phyloP scores from a whole-genome alignment of 1,140 invertebrate species.

The Zaprionus davidi region DNA sequence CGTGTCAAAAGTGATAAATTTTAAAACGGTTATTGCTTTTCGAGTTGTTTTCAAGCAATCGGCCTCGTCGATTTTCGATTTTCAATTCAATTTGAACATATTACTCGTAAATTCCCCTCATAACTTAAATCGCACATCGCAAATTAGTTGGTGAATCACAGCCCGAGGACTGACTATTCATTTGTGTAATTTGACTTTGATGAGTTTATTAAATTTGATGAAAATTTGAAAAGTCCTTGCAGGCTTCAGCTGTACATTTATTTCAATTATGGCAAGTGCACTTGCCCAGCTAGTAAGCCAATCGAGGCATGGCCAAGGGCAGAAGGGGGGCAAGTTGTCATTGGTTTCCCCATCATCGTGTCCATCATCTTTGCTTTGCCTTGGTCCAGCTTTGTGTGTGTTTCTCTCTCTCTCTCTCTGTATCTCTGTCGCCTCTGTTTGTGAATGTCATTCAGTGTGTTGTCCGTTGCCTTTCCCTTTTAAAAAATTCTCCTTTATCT shows the following conservation, averaged over 20 bases:
- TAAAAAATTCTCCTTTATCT: background rate
- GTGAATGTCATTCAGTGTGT: background rate
- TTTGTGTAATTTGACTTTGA: conserved; percentile 10
- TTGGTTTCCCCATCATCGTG: background rate
- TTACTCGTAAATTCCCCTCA: background rate
- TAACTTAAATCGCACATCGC: background rate
- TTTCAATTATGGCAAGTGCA: conserved; percentile 36
- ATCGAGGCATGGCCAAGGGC: too few species aligned
- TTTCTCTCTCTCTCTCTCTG: background rate
- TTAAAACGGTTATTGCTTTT: conserved; percentile 21
- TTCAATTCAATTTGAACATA: background rate
- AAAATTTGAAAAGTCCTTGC: background rate
- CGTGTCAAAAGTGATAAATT: conserved; percentile 26
- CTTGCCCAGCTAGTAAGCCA: background rate
- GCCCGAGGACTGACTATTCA: conserved; percentile 3
- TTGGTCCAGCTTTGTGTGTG: background rate
- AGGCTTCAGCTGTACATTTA: conserved; percentile 15
- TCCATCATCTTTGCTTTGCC: conserved; percentile 3
- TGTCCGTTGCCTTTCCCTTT: background rate
- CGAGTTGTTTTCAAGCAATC: conserved; percentile 3
- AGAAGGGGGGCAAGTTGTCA: background rate
- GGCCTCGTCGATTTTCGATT: too few species aligned
- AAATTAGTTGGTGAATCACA: background rate
- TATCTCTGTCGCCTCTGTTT: background rate
- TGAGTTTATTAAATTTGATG: conserved; percentile 12